A percentile compares a stretch with the other conserved stretches of the same genome.
These are phyloP conservation scores for Hydrotaea diabolus DNA, from an alignment of 2,888 invertebrate genomes.

Conservation along the genomic window DNA sequence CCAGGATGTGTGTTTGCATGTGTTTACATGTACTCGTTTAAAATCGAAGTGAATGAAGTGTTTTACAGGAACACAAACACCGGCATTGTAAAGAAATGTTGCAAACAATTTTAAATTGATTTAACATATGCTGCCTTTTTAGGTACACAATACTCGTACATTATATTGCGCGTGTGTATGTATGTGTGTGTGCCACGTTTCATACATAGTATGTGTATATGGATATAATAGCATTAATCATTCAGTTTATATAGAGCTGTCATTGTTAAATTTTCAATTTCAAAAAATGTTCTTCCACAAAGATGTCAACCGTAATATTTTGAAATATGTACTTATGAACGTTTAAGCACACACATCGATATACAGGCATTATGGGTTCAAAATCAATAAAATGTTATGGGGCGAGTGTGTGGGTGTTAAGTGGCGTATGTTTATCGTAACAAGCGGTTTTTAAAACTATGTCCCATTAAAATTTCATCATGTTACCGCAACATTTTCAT, in stretches of 20 bases:
- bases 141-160: background rate
- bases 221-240: background rate
- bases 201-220: background rate
- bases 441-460: constrained; percentile 7
- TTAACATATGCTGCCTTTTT: constrained; percentile 3
- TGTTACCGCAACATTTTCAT: constrained; percentile 18
- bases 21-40: background rate
- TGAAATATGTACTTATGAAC: too few relatives aligned
- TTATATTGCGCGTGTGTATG: background rate
- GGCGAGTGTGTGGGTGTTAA: background rate
- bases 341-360: too few relatives aligned
- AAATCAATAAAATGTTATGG: too few relatives aligned
- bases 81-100: background rate
- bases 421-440: constrained; percentile 17
- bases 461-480: constrained; percentile 14
- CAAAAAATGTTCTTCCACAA: too few relatives aligned
- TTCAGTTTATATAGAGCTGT: background rate
- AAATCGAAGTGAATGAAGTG: too few relatives aligned
- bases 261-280: background rate
- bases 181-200: background rate
- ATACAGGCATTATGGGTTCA: too few relatives aligned
- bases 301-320: too few relatives aligned
- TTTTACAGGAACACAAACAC: background rate
- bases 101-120: constrained; percentile 13
- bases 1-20: too few relatives aligned